A percentile compares a stretch with the other conserved stretches of the same genome.
Conservation (phyloP, 2,888 invertebrate genomes). For the Synanthedon andrenaeformis region DNA sequence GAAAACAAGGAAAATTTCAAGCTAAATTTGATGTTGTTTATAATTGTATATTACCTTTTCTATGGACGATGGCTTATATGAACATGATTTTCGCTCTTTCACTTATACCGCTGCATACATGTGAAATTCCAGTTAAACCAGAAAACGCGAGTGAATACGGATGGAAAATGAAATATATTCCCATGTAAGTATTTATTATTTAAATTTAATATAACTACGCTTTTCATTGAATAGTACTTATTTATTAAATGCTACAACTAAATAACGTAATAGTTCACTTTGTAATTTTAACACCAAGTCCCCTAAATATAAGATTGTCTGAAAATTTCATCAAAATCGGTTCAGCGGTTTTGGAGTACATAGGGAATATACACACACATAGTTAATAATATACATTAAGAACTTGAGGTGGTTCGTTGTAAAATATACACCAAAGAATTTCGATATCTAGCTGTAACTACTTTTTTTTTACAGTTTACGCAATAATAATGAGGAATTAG, state of each 20-base stretch:
- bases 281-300: too few species aligned
- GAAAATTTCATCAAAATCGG: too few species aligned
- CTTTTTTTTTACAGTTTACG: slow-evolving; percentile 13
- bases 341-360: too few species aligned
- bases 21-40: slow-evolving; percentile 45
- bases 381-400: too few species aligned
- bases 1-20: slow-evolving; percentile 53
- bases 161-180: slow-evolving; percentile 42
- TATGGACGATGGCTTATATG: slow-evolving; percentile 46
- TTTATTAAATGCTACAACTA: background rate
- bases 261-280: too few species aligned
- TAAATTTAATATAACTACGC: background rate
- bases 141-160: slow-evolving; percentile 27
- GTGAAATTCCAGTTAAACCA: slow-evolving; percentile 38
- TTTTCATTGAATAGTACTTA: background rate
- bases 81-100: slow-evolving; percentile 51
- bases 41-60: slow-evolving; percentile 36
- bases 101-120: slow-evolving; percentile 44
- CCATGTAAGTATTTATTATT: slow-evolving; percentile 22
- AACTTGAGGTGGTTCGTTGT: background rate
- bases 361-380: too few species aligned
- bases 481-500: slow-evolving; percentile 12
- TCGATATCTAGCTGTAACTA: background rate
- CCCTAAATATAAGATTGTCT: too few species aligned
- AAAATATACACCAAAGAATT: background rate